Conservation (phyloP, 1,140 invertebrate genomes). For the Drosophila fuyamai region DNA sequence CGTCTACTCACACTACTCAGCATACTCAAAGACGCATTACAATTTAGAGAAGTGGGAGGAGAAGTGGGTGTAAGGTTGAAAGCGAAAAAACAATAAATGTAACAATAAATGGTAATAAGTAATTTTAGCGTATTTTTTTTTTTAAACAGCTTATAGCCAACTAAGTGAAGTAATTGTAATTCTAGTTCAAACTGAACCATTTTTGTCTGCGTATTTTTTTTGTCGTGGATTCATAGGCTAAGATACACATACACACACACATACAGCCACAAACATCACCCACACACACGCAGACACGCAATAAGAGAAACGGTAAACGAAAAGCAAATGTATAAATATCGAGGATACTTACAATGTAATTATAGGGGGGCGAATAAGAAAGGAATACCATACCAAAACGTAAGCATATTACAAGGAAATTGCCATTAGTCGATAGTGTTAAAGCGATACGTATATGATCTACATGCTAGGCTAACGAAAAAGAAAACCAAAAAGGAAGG, state of each 20-base stretch:
- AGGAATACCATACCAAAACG: constrained; percentile 50
- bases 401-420: constrained; percentile 71
- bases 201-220: constrained; percentile 48
- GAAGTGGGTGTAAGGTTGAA: constrained; percentile 17
- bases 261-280: constrained; percentile 10
- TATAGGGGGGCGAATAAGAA: constrained; percentile 22
- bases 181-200: constrained; percentile 54
- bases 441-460: constrained; percentile 61
- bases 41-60: constrained; percentile 10
- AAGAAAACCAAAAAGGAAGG: not conserved
- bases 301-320: constrained; percentile 38
- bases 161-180: constrained; percentile 60
- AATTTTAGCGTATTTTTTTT: constrained; percentile 75
- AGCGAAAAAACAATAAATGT: constrained; percentile 69
- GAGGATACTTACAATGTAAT: constrained; percentile 46
- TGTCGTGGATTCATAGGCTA: constrained; percentile 38
- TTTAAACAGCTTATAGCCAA: constrained; percentile 75
- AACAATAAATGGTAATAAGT: constrained; percentile 73
- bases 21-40: constrained; percentile 74
- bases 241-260: constrained; percentile 16
- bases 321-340: constrained; percentile 51
- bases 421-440: constrained; percentile 80
- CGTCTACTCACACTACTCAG: constrained; percentile 36
- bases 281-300: constrained; percentile 24
- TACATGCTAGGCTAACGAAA: constrained; percentile 26